Percentiles rank a stretch among this genome's conserved stretches.
phyloP scores from a whole-genome alignment of 2,113 vertebrate species.

The Spermophilus dauricus region DNA sequence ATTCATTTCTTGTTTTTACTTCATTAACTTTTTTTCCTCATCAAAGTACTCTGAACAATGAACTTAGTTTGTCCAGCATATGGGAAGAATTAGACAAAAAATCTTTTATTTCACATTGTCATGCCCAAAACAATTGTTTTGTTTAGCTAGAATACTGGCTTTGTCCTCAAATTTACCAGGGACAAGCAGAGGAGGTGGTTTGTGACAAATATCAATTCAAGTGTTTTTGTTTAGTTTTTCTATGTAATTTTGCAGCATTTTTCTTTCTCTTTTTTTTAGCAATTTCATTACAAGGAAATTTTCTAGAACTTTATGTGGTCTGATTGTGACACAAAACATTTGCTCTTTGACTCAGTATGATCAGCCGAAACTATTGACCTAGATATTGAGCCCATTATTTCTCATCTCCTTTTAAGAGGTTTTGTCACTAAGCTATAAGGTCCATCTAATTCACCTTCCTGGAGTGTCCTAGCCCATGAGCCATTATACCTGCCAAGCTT shows the following conservation, averaged over 20 bases:
- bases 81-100: conserved; percentile 86
- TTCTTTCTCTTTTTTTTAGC: too few species aligned
- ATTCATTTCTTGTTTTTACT: conserved; percentile 73
- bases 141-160: conserved; percentile 83
- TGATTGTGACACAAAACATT: not conserved
- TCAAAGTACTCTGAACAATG: conserved; percentile 80
- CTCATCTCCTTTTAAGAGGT: not conserved
- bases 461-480: not conserved
- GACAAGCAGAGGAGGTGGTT: not conserved
- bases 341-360: not conserved
- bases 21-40: conserved; percentile 64
- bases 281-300: too few species aligned
- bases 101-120: conserved; percentile 83
- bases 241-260: too few species aligned
- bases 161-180: conserved; percentile 81
- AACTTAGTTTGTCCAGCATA: conserved; percentile 77
- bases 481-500: not conserved
- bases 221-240: not conserved
- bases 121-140: conserved; percentile 84
- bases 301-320: not conserved
- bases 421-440: not conserved
- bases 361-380: not conserved
- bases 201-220: not conserved
- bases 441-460: not conserved
- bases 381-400: not conserved